Evolutionary conservation across 2,888 invertebrate species (phyloP).

Genomic region (Dryobota labecula): DNA sequence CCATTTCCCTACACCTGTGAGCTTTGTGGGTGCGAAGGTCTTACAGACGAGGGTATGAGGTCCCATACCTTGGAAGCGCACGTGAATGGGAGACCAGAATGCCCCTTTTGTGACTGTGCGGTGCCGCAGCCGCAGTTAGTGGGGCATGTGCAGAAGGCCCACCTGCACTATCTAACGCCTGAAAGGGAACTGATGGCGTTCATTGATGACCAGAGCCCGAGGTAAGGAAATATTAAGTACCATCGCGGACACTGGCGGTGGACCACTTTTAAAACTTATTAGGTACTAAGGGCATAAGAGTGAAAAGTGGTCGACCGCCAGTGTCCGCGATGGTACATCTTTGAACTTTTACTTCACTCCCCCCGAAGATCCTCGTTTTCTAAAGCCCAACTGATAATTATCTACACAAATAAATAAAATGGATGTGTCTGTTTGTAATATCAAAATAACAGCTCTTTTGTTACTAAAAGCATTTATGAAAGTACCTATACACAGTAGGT

Average conservation of each 20-base stretch:
- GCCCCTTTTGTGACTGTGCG: conserved; percentile 95
- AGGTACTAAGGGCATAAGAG: no score
- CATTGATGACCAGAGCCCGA: conserved; percentile 93
- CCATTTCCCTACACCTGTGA: conserved; percentile 92
- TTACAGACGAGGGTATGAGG: conserved; percentile 94
- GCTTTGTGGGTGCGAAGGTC: conserved; percentile 95
- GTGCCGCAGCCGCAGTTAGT: conserved; percentile 94
- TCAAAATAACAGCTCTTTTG: no score
- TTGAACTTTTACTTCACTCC: neutral
- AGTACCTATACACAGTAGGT: no score
- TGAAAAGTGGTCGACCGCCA: no score
- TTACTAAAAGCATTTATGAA: no score
- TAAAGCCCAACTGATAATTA: neutral
- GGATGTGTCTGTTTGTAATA: no score
- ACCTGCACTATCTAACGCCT: conserved; percentile 95
- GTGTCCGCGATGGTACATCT: no score
- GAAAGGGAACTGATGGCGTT: conserved; percentile 94
- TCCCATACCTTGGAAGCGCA: conserved; percentile 95
- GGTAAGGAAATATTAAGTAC: conserved; percentile 71
- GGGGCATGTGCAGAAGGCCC: conserved; percentile 95
- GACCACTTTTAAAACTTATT: no score
- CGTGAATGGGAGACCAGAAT: conserved; percentile 94
- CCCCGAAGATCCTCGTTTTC: neutral
- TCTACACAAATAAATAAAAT: no score
- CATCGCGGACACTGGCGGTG: no score